Evolutionary conservation across 2,888 invertebrate species (phyloP).

Genomic region (Torymus auratus): DNA sequence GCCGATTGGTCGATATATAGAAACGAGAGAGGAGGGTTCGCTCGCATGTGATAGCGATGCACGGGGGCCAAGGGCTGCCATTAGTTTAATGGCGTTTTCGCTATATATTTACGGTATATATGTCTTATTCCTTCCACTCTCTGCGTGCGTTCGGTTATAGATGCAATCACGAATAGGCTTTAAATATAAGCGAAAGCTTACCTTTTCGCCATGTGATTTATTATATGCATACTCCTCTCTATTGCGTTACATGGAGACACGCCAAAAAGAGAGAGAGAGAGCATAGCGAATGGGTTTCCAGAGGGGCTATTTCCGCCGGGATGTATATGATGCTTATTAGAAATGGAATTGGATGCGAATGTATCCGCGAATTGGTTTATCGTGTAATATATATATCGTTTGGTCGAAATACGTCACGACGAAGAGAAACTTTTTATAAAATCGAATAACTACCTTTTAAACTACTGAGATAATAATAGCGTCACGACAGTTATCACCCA

Average conservation of each 20-base stretch:
- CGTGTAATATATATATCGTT: too few relatives aligned
- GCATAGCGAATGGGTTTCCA: too few relatives aligned
- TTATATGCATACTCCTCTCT: conserved; percentile 18
- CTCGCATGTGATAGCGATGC: neutral
- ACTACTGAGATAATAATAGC: too few relatives aligned
- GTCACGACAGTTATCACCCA: too few relatives aligned
- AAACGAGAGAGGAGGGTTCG: neutral
- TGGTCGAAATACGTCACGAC: too few relatives aligned
- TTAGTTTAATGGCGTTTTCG: conserved; percentile 38
- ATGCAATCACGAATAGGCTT: conserved; percentile 52
- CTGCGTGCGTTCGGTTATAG: conserved; percentile 1
- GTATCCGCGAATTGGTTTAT: too few relatives aligned
- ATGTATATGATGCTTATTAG: too few relatives aligned
- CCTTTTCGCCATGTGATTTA: conserved; percentile 14
- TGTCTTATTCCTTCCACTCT: conserved; percentile 21
- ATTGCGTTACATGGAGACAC: neutral
- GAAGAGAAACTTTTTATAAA: too few relatives aligned
- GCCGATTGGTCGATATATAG: conserved; percentile 32
- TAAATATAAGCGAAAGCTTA: conserved; percentile 43
- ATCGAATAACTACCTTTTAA: too few relatives aligned
- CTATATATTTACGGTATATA: conserved; percentile 41
- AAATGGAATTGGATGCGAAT: too few relatives aligned
- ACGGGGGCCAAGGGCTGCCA: neutral
- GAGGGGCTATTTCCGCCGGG: too few relatives aligned
- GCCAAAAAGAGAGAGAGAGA: neutral